Evolutionary conservation across 2,797 vertebrate species (phyloP), one percentile per base, ranked within the genome.

Genomic region (Catamblyrhynchus diadema): DNA sequence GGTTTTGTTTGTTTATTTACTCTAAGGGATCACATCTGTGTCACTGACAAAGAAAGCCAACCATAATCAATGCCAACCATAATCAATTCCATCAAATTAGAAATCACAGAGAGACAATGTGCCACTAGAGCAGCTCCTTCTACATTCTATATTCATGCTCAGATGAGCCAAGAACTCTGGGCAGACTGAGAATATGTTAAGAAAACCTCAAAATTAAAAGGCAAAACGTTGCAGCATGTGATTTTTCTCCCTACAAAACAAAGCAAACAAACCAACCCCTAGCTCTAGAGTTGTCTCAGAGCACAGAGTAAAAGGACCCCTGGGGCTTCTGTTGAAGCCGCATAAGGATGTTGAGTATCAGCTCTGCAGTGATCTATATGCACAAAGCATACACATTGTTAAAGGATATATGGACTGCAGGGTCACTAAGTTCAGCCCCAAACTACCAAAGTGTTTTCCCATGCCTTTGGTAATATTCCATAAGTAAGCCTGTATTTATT

Each of bases 351-450:
- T 48, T 72, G 77, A 86, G 12, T 32, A 93, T 41, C 45, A 69
- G 69, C 19, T 69, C 82, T 79, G 45, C 79, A 79, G 6, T 89
- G 57, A 96, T 92, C 59, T 85, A 83, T 81, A 71, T 32, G 24
- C 53, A 59, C 67, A 93, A 85, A 91, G 61, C 30, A 65, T 7
- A 45, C 22, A 74, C 21, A 25, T 33, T 78, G 17, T 80, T 82
- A 87, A 89, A 92, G 89, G 85, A 95, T 88, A 69, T 66, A 91
- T 56, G 69, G 77, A 81, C 75, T 87, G 81, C 35, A 14, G 47
- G 79, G 72, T 89, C 82, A 89, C 47, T 10, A 11, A 47, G 74
- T 81, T 79, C 75, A 78, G 65, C 47, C 28, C 65, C 69, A 89
- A 67, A 79, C 61, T 60, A 32, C 45, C n/a, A 5, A 77, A 94